Evolutionary conservation across 2,888 invertebrate genomes (phyloP).

Genomic region (Phalera bucephala): DNA sequence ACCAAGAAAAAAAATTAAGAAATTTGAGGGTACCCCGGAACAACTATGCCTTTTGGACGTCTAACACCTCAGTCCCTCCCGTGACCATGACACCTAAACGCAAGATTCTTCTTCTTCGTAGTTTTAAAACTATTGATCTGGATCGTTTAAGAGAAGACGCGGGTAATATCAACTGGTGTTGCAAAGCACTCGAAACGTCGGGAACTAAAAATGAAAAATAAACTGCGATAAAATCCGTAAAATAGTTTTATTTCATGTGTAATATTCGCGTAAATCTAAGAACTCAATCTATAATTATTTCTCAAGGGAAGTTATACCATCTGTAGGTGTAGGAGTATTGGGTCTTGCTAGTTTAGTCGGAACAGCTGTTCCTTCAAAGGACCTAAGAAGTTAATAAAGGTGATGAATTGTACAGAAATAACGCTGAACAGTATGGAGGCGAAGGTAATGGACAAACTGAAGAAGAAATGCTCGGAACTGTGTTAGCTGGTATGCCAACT

Average conservation of each 20-base stretch:
- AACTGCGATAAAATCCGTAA: no score
- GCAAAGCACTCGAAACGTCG: no score
- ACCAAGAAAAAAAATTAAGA: no score
- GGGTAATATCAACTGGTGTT: conserved; percentile 47
- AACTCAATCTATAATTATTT: conserved; percentile 88
- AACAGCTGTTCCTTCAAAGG: conserved; percentile 86
- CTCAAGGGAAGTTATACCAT: conserved; percentile 91
- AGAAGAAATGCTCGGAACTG: conserved; percentile 90
- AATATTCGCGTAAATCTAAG: no score
- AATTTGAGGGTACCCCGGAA: no score
- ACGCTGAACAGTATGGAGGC: conserved; percentile 86
- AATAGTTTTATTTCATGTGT: no score
- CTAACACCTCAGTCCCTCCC: no score
- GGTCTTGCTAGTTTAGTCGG: conserved; percentile 89
- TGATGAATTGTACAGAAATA: conserved; percentile 86
- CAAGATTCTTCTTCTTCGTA: no score
- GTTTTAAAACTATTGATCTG: no score
- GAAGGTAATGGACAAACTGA: conserved; percentile 87
- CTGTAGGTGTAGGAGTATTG: conserved; percentile 89
- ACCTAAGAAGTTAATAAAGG: conserved; percentile 86
- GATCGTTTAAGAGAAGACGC: no score
- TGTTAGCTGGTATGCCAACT: conserved; percentile 87
- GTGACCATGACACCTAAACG: conserved; percentile 79
- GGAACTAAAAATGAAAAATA: no score
- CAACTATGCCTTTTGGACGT: no score